Evolutionary conservation across 2,888 invertebrate species (phyloP), one percentile per base, ranked within the genome.

Genomic region (Willowsia nigromaculata): DNA sequence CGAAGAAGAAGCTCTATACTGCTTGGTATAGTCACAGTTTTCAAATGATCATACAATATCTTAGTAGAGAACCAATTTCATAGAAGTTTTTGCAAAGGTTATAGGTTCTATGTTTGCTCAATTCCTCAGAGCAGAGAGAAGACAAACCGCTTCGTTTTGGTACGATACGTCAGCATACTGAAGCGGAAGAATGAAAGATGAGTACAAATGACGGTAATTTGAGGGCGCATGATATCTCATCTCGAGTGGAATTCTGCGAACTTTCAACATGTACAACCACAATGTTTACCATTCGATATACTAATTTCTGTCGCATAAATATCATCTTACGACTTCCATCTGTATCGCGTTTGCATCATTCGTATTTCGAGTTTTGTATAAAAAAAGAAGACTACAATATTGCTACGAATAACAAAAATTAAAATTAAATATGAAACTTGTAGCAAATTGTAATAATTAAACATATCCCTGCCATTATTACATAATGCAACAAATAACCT

Each of bases 171-270:
- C 6, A 43, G 33, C 30, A 78, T 53, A 78, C 9, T 9, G 53
- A 53, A 53, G 76, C 53, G 30, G 33, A 78, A 53, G 53, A 53
- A 50, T 53, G 76, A 78, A 78, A 78, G 76, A 78, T 78, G 76
- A 78, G 53, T 40, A 78, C 76, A 78, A 78, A 78, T 78, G 76
- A 78, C 13, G 76, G 76, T 53, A 78, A 78, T 78, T 78, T 50
- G 76, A 71, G 76, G 53, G 76, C 53, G 33, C 76, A 30, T 78
- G 50, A 78, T 78, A 50, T 78, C 30, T 53, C 15, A 22, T 74
- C n/a, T 74, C 47, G 43, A 43, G 47, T n/a, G 53, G 33, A 71
- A 30, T 78, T 53, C 76, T 53, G 76, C 50, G 15, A 78, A 53
- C 30, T 78, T 18, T 78, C 18, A 53, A 53, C 76, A 78, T 53